Conservation (phyloP, 2,797 vertebrate genomes). For the Platyrinchus mystaceus region DNA sequence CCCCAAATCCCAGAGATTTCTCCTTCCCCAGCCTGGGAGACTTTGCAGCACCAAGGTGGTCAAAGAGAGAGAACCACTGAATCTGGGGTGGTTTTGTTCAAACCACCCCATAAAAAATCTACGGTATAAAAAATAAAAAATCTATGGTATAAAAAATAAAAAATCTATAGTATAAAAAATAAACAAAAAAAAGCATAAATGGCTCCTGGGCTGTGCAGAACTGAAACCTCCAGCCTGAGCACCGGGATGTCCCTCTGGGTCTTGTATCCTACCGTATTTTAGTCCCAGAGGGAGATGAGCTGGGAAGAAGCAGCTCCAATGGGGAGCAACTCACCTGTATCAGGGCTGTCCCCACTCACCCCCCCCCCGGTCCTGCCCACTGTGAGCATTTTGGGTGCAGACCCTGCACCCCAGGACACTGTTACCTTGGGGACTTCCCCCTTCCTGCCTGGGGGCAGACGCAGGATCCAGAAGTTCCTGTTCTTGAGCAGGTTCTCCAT, state of each 20-base stretch:
- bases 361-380: not conserved
- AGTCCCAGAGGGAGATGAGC: not conserved
- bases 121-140: not conserved
- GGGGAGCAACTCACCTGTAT: not conserved
- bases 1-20: not conserved
- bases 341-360: accelerated
- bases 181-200: not conserved
- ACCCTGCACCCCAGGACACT: not conserved
- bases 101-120: too few species aligned
- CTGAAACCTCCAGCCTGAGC: not conserved
- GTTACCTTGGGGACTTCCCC: conserved; percentile 75
- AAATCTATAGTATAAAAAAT: not conserved
- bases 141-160: not conserved
- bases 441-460: conserved; percentile 67
- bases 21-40: not conserved
- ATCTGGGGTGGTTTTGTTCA: not conserved
- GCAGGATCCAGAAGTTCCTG: conserved; percentile 77
- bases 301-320: accelerated
- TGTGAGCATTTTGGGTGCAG: accelerated
- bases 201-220: not conserved
- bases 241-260: not conserved
- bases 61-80: not conserved
- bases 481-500: conserved; percentile 79
- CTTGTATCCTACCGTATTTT: accelerated
- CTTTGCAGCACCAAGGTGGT: accelerated